Evolutionary conservation across 2,113 vertebrate genomes (phyloP).

Genomic region (Phocoena phocoena): DNA sequence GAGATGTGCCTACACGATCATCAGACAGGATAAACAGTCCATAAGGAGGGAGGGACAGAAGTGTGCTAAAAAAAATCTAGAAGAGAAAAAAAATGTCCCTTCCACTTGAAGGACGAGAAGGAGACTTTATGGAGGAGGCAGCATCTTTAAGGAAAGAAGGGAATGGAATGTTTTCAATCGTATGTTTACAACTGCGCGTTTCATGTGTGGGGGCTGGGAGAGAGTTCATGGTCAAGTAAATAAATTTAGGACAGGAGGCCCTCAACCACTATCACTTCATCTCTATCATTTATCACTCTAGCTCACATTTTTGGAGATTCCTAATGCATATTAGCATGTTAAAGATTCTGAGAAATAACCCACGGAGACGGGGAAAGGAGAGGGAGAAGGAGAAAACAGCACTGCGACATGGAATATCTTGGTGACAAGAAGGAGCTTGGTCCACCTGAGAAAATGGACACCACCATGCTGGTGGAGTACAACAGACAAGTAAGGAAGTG

Average conservation of each 20-base stretch:
- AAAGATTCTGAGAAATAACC: neutral
- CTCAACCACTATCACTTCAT: neutral
- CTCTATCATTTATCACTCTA: neutral
- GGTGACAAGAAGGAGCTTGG: rapidly evolving
- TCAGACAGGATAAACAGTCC: neutral
- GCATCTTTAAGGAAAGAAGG: neutral
- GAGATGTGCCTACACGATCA: neutral
- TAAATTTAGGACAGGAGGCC: neutral
- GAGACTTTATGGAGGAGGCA: neutral
- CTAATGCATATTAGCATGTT: neutral
- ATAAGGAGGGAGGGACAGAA: neutral
- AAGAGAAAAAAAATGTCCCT: neutral
- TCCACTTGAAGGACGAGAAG: neutral
- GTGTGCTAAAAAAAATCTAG: neutral
- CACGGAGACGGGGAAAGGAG: neutral
- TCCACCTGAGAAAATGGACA: neutral
- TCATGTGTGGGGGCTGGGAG: rapidly evolving
- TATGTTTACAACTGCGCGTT: neutral
- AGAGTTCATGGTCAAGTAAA: neutral
- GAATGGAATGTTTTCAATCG: neutral
- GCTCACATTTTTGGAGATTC: neutral
- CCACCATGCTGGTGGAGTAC: rapidly evolving
- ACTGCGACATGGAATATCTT: neutral
- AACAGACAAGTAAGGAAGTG: neutral
- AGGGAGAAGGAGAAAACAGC: neutral